Evolutionary conservation across 2,113 vertebrate species (phyloP), one percentile per base, ranked within the genome.

Genomic region (Rhynchomys soricoides): DNA sequence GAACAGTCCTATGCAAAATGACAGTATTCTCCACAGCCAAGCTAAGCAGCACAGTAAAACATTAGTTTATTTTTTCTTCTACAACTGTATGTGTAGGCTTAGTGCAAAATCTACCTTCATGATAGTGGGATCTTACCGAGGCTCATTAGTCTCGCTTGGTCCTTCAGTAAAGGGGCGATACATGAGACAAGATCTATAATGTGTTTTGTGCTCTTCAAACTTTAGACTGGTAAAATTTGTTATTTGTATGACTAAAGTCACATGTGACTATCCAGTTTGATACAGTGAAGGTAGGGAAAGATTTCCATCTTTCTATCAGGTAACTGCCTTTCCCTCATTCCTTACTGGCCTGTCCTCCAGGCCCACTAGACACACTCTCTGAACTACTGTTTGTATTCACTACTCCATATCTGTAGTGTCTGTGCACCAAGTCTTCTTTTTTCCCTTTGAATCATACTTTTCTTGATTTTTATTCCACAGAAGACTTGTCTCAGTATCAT

Each of bases 21-120:
- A 45, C 21, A 4, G 1, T 40, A 50, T 93, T 70, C 10, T 78
- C 62, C 29, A 43, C 21, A 68, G 12, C 7, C 37, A 43, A 73
- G 21, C 7, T 24, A n/a, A 1, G 34, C 10, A 1, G 74, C 21
- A 81, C 12, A 59, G 16, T 64, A n/a, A 62, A 52, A 43, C 75
- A n/a, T 29, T 75, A 43, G 3, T 3, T 62, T 62, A 6, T 24
- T 62, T 3, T 4, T 17, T 11, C 1, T 21, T 12, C 1, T 19
- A 55, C 2, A 89, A 0, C 2, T 0, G 29, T 26, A 50, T 22
- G 4, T 5, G 0, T 0, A 2, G 64, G 5, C 11, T 71, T 10
- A 26, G 0, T 21, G 3, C 8, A 71, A 21, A 85, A 52, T 21
- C 12, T n/a, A 2, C 21, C 1, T 68, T 50, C 78, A 43, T 37